These are phyloP conservation scores for Lepidurus apus DNA, from an alignment of 1,140 invertebrate species.

Conservation along the genomic window DNA sequence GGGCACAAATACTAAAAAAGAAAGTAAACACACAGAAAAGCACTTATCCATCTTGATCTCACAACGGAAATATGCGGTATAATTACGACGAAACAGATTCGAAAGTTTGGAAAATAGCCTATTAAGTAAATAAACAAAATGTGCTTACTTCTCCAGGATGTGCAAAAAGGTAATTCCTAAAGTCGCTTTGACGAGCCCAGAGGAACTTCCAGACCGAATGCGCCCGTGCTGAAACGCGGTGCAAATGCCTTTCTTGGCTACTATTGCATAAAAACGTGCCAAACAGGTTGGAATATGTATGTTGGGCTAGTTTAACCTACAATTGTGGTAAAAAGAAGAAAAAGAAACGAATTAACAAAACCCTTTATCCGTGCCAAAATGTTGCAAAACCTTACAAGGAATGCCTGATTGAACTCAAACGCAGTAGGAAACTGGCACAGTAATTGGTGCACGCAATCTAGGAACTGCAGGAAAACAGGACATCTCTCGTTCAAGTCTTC, in stretches of 20 bases:
- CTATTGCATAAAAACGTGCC: constrained; percentile 95
- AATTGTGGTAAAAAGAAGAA: constrained; percentile 40
- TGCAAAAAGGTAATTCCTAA: constrained; percentile 79
- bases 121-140: not conserved
- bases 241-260: constrained; percentile 62
- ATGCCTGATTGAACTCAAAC: constrained; percentile 92
- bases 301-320: constrained; percentile 89
- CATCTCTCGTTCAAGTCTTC: constrained; percentile 87
- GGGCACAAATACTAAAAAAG: constrained; percentile 71
- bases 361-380: not conserved
- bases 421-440: constrained; percentile 80
- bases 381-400: constrained; percentile 62
- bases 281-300: constrained; percentile 92
- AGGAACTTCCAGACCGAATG: constrained; percentile 86
- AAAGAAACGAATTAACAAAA: constrained; percentile 15
- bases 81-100: too few relatives aligned
- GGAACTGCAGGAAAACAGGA: constrained; percentile 96
- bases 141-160: constrained; percentile 42
- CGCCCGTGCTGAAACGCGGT: constrained; percentile 62
- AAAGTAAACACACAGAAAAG: constrained; percentile 33
- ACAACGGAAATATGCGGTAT: too few relatives aligned
- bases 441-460: constrained; percentile 93
- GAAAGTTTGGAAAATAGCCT: constrained; percentile 6
- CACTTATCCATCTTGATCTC: not conserved
- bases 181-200: constrained; percentile 56